A percentile compares a stretch with the other conserved stretches of the same genome.
Evolutionary conservation across 2,797 vertebrate genomes (phyloP).

Genomic region (Argya squamiceps): DNA sequence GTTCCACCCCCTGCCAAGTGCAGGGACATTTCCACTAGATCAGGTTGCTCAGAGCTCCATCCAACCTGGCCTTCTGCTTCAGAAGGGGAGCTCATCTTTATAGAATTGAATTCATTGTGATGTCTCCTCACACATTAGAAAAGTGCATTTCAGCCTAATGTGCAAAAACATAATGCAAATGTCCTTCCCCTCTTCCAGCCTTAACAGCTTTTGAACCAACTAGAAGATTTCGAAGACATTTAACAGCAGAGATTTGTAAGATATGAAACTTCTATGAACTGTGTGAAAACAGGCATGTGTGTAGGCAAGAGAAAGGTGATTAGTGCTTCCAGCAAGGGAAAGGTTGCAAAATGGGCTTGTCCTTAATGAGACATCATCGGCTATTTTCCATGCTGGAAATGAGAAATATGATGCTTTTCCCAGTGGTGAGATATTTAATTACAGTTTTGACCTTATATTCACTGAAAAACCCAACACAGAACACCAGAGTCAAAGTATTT

Average conservation of each 20-base stretch:
- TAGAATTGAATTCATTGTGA: not conserved
- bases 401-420: conserved; percentile 24
- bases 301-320: conserved; percentile 16
- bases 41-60: not conserved
- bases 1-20: not conserved
- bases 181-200: not conserved
- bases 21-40: not conserved
- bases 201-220: not conserved
- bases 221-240: not conserved
- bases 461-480: not conserved
- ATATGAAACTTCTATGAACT: not conserved
- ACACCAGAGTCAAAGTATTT: not conserved
- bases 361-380: not conserved
- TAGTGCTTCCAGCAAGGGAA: conserved; percentile 19
- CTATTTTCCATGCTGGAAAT: conserved; percentile 41
- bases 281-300: not conserved
- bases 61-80: not conserved
- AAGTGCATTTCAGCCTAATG: not conserved
- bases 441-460: conserved; percentile 42
- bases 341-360: conserved; percentile 24
- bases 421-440: conserved; percentile 25
- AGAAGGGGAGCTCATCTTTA: not conserved
- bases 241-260: not conserved
- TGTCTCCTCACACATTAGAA: not conserved
- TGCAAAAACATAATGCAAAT: not conserved